These are phyloP conservation scores for Biston stratarius DNA, from an alignment of 2,888 invertebrate genomes.

Conservation along the genomic window DNA sequence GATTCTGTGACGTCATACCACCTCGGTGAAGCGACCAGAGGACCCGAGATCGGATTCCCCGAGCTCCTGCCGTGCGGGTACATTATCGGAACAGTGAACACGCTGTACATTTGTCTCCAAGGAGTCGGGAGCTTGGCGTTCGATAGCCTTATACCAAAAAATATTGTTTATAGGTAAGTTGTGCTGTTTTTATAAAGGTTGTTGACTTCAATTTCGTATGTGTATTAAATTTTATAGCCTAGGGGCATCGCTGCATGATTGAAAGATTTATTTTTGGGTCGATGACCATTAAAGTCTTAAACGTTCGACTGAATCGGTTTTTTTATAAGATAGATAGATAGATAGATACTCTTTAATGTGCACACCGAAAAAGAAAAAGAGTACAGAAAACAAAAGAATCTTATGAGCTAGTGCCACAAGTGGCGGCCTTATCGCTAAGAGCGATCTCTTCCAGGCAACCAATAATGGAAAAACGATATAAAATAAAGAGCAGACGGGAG, in stretches of 20 bases:
- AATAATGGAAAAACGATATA: too few species aligned
- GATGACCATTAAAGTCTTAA: conserved; percentile 2
- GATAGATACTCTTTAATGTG: too few species aligned
- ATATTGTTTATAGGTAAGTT: conserved; percentile 94
- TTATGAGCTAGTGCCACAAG: too few species aligned
- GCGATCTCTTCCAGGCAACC: too few species aligned
- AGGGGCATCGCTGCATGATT: conserved; percentile 21
- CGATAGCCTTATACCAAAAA: conserved; percentile 98
- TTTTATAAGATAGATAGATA: too few species aligned
- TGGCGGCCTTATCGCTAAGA: too few species aligned
- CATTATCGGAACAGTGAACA: conserved; percentile 94
- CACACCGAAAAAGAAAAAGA: too few species aligned
- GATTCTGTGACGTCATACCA: conserved; percentile 98
- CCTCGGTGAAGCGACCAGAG: conserved; percentile 94
- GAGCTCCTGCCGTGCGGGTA: conserved; percentile 97
- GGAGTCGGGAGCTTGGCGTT: conserved; percentile 95
- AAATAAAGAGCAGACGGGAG: too few species aligned
- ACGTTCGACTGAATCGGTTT: not conserved
- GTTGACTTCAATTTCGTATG: conserved; percentile 18
- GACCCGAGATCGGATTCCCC: conserved; percentile 93
- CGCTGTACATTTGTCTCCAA: conserved; percentile 95
- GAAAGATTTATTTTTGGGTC: conserved; percentile 15
- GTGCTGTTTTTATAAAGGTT: conserved; percentile 12
- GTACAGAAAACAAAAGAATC: too few species aligned
- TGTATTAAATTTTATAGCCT: conserved; percentile 20